phyloP scores from a whole-genome alignment of 1,140 invertebrate species.

The Cydia amplana region DNA sequence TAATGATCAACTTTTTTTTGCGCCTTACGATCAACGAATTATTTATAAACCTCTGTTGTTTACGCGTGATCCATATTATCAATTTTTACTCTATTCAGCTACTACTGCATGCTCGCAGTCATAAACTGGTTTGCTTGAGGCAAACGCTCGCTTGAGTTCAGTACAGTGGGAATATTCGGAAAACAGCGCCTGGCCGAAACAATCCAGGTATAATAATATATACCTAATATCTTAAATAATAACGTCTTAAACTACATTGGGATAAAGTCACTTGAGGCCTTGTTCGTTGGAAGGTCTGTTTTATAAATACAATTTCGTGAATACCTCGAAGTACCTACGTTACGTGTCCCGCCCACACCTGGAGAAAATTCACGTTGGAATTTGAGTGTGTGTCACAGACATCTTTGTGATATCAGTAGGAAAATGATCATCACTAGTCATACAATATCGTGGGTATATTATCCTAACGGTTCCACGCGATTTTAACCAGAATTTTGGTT shows the following conservation, averaged over 20 bases:
- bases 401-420: background rate
- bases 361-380: constrained; percentile 10
- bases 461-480: background rate
- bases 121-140: background rate
- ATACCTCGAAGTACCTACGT: background rate
- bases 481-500: too few relatives aligned
- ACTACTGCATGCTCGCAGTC: too few relatives aligned
- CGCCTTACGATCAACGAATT: too few relatives aligned
- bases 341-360: constrained; percentile 16
- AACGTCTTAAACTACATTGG: background rate
- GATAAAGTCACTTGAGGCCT: background rate
- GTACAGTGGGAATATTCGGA: background rate
- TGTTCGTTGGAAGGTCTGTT: background rate
- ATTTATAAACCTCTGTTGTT: too few relatives aligned
- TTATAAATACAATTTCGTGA: background rate
- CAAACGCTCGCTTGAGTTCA: background rate
- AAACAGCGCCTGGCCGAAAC: background rate
- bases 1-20: too few relatives aligned
- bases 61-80: too few relatives aligned
- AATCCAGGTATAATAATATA: too few relatives aligned
- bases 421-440: too few relatives aligned
- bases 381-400: constrained; percentile 2
- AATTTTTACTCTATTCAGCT: too few relatives aligned
- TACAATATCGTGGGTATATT: background rate
- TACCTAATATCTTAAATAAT: background rate